phyloP scores from a whole-genome alignment of 2,888 invertebrate species.

The Phortica okadai region DNA sequence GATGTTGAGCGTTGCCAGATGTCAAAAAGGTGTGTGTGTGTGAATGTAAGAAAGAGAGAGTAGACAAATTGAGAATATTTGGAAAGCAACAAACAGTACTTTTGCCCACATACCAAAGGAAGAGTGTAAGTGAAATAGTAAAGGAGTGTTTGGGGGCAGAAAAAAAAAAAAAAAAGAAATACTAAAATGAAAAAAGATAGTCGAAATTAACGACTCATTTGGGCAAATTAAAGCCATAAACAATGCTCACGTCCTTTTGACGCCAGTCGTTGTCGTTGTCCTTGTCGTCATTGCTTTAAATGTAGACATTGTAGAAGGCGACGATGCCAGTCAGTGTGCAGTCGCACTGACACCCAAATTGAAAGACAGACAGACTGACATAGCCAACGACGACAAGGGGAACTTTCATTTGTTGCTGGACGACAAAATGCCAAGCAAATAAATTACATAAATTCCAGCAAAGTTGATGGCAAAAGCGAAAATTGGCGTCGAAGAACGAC shows the following conservation, averaged over 20 bases:
- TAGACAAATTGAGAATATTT: background rate
- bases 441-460: conserved; percentile 37
- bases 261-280: conserved; percentile 29
- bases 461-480: background rate
- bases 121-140: background rate
- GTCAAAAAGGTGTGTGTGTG: background rate
- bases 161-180: background rate
- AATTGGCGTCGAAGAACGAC: background rate
- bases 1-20: background rate
- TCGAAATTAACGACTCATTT: conserved; percentile 73
- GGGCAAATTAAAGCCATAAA: conserved; percentile 72
- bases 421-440: conserved; percentile 32
- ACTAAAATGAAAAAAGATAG: conserved; percentile 48
- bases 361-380: background rate
- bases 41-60: background rate
- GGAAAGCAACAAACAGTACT: conserved; percentile 32
- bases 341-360: background rate
- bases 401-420: conserved; percentile 28
- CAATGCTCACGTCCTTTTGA: conserved; percentile 45
- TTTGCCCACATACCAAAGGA: background rate
- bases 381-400: background rate
- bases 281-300: background rate
- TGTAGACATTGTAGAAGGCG: background rate
- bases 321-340: background rate
- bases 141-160: background rate